A percentile compares a stretch with the other conserved stretches of the same genome.
These are phyloP conservation scores for Drosophila azteca DNA, from an alignment of 1,140 invertebrate genomes.

Conservation along the genomic window DNA sequence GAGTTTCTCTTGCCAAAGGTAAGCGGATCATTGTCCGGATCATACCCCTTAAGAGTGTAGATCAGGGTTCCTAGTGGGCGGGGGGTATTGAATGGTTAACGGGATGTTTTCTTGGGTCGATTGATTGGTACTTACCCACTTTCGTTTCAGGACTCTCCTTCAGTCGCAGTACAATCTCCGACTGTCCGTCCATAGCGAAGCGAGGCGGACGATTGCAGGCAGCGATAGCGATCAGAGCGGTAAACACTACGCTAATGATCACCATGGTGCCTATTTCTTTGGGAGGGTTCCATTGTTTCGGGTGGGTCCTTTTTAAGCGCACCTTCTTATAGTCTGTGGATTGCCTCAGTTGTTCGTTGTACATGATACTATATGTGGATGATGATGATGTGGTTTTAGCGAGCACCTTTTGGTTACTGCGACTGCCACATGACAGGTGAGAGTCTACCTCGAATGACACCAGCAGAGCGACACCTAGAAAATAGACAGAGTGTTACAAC, in stretches of 20 bases:
- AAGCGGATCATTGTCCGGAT: constrained; percentile 93
- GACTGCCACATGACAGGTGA: constrained; percentile 54
- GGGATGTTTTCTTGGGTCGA: background rate
- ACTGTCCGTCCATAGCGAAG: constrained; percentile 93
- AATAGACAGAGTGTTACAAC: constrained; percentile 66
- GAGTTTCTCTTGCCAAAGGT: constrained; percentile 92
- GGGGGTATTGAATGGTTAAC: too few species aligned
- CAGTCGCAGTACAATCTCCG: constrained; percentile 93
- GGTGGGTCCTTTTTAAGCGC: constrained; percentile 62
- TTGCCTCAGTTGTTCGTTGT: constrained; percentile 47
- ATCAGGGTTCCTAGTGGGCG: constrained; percentile 89
- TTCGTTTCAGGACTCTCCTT: constrained; percentile 94
- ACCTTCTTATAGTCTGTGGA: constrained; percentile 69
- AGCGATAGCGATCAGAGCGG: constrained; percentile 34
- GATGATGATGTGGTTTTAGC: constrained; percentile 14
- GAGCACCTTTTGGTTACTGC: constrained; percentile 39
- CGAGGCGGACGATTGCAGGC: constrained; percentile 89
- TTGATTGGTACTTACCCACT: constrained; percentile 87
- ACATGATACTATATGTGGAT: constrained; percentile 19
- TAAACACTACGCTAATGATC: constrained; percentile 39
- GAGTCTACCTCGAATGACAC: constrained; percentile 8
- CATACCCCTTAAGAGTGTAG: constrained; percentile 91
- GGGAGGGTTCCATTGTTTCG: background rate
- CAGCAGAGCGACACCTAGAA: constrained; percentile 59
- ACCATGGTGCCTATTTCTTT: constrained; percentile 33